Evolutionary conservation across 2,113 vertebrate genomes (phyloP), one percentile per base, ranked within the genome.

Genomic region (Syngnathus scovelli): DNA sequence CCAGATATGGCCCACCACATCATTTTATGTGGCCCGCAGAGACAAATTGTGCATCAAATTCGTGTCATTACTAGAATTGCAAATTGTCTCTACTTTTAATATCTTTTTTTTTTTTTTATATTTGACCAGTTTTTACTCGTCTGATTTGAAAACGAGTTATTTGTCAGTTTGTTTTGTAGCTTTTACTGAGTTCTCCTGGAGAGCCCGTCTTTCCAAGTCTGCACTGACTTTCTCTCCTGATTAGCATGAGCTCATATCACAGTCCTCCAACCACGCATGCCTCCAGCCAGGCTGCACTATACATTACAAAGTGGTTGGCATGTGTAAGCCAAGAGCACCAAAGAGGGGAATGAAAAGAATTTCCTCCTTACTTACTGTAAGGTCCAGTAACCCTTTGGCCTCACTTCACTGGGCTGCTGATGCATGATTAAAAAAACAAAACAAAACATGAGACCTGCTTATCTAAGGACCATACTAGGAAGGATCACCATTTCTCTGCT

Each of bases 341-440:
- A 82, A 70, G 67, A 33, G 56, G 48, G 81, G 89, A 89, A 90
- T 88, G 85, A 70, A 66, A 85, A 76, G 86, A 88, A 90, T 82
- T 81, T 80, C 80, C 73, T 68, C 70, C 58, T 71, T 74, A 39
- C 71, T 43, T 66, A 44, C 23, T 33, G 66, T 46, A 73, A 78
- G 64, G 58, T 21, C 64, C 75, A 70, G 82, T 78, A 74, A 68
- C 68, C 33, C 8, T 64, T 76, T 65, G 38, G 46, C 52, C 58
- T 76, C 23, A 66, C 27, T 39, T 41, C 39, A 4, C 37, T 37
- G 10, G 67, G 21, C 58, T 39, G 23, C 63, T 66, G 16, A 81
- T 78, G 63, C 56, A 41, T 33, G 60, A 54, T 33, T 61, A 15
- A 71, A 59, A 76, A 48, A 48, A 48, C 10, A 12, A 43, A 43